phyloP scores from a whole-genome alignment of 2,888 invertebrate species.

The Amphipoea oculea region DNA sequence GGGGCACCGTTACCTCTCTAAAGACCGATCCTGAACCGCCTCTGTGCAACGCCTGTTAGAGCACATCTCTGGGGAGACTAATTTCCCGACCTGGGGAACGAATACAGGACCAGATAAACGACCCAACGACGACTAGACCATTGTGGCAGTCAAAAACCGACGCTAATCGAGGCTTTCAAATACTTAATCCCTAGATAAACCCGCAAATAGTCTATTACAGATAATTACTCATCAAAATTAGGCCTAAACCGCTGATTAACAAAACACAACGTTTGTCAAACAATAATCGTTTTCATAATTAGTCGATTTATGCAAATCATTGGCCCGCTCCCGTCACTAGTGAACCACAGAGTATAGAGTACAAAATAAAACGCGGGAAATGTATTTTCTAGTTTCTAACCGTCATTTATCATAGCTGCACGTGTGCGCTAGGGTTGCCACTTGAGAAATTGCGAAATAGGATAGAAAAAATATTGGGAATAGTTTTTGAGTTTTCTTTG shows the following conservation, averaged over 20 bases:
- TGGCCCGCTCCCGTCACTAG: constrained; percentile 38
- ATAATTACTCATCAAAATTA: constrained; percentile 30
- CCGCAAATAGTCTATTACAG: constrained; percentile 23
- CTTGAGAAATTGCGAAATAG: constrained; percentile 38
- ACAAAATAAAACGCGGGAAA: constrained; percentile 59
- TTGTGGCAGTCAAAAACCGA: background rate
- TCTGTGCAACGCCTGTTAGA: too few species aligned
- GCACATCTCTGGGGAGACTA: background rate
- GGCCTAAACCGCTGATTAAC: constrained; percentile 17
- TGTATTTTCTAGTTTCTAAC: constrained; percentile 64
- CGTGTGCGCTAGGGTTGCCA: constrained; percentile 62
- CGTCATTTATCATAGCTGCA: constrained; percentile 67
- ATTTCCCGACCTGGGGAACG: background rate
- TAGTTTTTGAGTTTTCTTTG: background rate
- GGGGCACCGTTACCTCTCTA: background rate
- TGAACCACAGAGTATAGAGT: constrained; percentile 44
- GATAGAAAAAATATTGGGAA: constrained; percentile 7
- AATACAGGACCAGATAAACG: background rate
- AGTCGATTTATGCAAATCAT: constrained; percentile 65
- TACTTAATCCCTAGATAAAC: constrained; percentile 5
- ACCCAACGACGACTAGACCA: background rate
- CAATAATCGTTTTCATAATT: constrained; percentile 55
- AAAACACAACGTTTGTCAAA: constrained; percentile 31
- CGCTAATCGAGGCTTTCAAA: background rate
- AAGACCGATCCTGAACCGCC: too few species aligned